A percentile compares a stretch with the other conserved stretches of the same genome.
Conservation (phyloP, 2,888 invertebrate genomes). For the Alviniconcha strummeri region DNA sequence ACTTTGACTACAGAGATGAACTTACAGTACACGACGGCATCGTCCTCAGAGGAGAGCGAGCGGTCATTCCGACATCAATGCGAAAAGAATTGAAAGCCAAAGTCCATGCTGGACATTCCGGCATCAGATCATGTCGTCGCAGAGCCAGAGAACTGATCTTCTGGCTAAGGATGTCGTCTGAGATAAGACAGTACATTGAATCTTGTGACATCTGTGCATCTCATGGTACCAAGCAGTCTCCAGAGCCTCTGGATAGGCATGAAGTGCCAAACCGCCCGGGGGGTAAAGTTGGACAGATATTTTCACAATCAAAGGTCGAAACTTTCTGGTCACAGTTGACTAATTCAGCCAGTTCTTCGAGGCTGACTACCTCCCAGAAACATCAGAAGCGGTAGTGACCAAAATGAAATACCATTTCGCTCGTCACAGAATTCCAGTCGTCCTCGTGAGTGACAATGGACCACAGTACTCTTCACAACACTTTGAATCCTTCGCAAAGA, state of each 20-base stretch:
- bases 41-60: no score
- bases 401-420: slow-evolving; percentile 26
- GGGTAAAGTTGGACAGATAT: slow-evolving; percentile 49
- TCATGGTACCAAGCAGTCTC: slow-evolving; percentile 31
- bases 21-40: no score
- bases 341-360: slow-evolving; percentile 45
- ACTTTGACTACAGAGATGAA: no score
- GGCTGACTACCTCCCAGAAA: slow-evolving; percentile 41
- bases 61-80: no score
- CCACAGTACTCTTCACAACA: slow-evolving; percentile 27
- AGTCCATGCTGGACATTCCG: slow-evolving; percentile 31
- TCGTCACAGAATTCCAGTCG: slow-evolving; percentile 32
- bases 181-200: slow-evolving; percentile 42
- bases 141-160: slow-evolving; percentile 35
- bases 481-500: slow-evolving; percentile 20
- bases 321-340: slow-evolving; percentile 48
- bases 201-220: slow-evolving; percentile 39
- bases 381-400: slow-evolving; percentile 38
- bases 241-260: slow-evolving; percentile 38
- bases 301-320: slow-evolving; percentile 33
- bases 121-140: slow-evolving; percentile 31
- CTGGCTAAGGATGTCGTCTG: slow-evolving; percentile 44
- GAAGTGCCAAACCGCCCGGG: slow-evolving; percentile 45
- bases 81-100: slow-evolving; percentile 18
- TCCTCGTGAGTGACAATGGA: slow-evolving; percentile 33